Evolutionary conservation across 1,140 invertebrate genomes (phyloP), one percentile per base, ranked within the genome.

Genomic region (Drosophila aff.): DNA sequence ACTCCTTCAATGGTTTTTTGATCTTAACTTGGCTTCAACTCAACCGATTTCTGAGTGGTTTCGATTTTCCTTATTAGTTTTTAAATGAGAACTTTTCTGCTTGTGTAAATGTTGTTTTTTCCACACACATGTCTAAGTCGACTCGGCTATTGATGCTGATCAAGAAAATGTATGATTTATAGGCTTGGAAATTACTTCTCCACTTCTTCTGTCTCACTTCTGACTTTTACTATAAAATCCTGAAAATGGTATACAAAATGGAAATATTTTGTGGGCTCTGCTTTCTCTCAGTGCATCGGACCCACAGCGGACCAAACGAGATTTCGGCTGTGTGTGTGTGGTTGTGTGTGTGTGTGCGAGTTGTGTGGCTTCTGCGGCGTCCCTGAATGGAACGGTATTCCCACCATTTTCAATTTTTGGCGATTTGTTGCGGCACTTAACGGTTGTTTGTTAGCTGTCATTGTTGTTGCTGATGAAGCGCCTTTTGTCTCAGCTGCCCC

Each of bases 361-460:
- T 55, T 41, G 75, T 64, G 67, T 61, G 55, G 74, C 63, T 68
- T 77, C 46, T 64, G 74, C 47, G 47, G 61, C 59, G 60, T 59
- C 59, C 63, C 71, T 52, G 66, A 33, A 57, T 57, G 61, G 41
- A 69, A 44, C 50, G 40, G 64, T 64, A 85, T 90, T 90, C 85
- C 85, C 85, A 90, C 85, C 81, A 86, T 90, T 90, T 90, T 90
- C 79, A 90, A 90, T 90, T 90, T 90, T 90, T 90, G 85, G 85
- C 85, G 79, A 90, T 90, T 90, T 90, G 85, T 90, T 90, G 85
- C 85, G 85, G 85, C 85, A 90, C 85, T 90, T 90, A 90, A 85
- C 85, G 85, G 85, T 90, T 80, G 78, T 80, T 90, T 90, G 85
- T 90, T 90, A 90, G 85, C 85, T 85, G 81, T 91, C 85, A 90